Evolutionary conservation across 2,888 invertebrate genomes (phyloP).

Genomic region (Hydroisotoma schaefferi): DNA sequence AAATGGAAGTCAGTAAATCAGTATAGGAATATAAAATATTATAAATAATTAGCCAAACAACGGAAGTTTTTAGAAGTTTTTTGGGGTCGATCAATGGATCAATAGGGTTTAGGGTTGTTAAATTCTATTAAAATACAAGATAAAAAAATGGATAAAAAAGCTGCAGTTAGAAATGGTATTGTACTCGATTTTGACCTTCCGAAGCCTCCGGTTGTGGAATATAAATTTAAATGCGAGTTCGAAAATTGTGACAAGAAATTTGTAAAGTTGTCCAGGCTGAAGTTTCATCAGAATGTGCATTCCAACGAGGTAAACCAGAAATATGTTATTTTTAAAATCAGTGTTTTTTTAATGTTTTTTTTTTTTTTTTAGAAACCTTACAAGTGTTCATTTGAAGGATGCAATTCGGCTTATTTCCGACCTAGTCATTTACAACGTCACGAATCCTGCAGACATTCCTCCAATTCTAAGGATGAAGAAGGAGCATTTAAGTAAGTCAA

Average conservation of each 20-base stretch:
- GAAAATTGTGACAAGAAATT: constrained; percentile 32
- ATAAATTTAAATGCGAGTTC: constrained; percentile 27
- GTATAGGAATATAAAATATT: too few species aligned
- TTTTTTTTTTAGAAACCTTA: constrained; percentile 33
- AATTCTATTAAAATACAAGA: too few species aligned
- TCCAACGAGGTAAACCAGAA: constrained; percentile 22
- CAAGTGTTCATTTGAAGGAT: constrained; percentile 36
- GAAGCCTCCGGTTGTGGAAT: constrained; percentile 4
- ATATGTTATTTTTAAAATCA: not conserved
- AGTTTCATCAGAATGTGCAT: constrained; percentile 32
- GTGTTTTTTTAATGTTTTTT: not conserved
- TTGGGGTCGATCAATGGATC: too few species aligned
- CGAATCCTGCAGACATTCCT: constrained; percentile 9
- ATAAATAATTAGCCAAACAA: too few species aligned
- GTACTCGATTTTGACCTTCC: too few species aligned
- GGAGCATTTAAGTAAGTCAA: constrained; percentile 9
- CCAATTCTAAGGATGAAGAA: too few species aligned
- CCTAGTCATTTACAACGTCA: constrained; percentile 40
- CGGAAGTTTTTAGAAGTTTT: too few species aligned
- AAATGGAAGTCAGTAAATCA: too few species aligned
- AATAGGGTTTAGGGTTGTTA: too few species aligned
- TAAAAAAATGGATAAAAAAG: too few species aligned
- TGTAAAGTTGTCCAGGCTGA: constrained; percentile 21
- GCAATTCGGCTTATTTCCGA: constrained; percentile 30
- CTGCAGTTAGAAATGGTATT: too few species aligned